Evolutionary conservation across 2,797 vertebrate genomes (phyloP), one percentile per base, ranked within the genome.

Genomic region (Amblyraja radiata): DNA sequence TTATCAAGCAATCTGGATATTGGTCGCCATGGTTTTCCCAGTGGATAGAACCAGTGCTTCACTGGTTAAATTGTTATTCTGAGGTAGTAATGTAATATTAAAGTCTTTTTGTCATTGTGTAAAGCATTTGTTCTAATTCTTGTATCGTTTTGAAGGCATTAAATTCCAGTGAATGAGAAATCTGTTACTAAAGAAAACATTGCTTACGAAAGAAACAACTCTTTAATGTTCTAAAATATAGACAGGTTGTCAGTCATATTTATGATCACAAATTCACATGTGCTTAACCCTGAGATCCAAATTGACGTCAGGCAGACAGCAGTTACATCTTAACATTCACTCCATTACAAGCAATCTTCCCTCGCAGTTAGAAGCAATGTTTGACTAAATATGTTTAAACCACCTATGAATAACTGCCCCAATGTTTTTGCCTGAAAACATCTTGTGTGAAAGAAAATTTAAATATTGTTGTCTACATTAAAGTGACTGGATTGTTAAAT

Each of bases 221-320:
- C 1, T 92, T 76, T 54, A 92, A 92, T 46, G n/a, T 46, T n/a
- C 14, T 25, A 25, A 25, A 74, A 46, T 8, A 54, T 92, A 28
- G 4, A 13, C 18, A 2, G 16, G 61, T 61, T 68, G 81, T 21
- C 61, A 9, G 16, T 88, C 63, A 88, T 9, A 68, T 76, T 76
- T 11, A 0, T 92, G 71, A 76, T 13, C 21, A 46, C 36, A 76
- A 54, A 92, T 7, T 92, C 25, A 74, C 39, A 73, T 91, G 36
- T 74, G 68, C 90, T 92, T 25, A 92, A 92, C 39, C 36, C 90
- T 16, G 23, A 92, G 73, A 92, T 71, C 36, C 54, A 28, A 25
- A 76, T 73, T 28, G 46, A n/a, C 92, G 39, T 76, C 39, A 92
- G 71, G n/a, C 74, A 54, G n/a, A 58, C 71, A n/a, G 71, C 6